These are phyloP conservation scores for Ypsolopha scabrella DNA, from an alignment of 2,888 invertebrate species.

Conservation along the genomic window DNA sequence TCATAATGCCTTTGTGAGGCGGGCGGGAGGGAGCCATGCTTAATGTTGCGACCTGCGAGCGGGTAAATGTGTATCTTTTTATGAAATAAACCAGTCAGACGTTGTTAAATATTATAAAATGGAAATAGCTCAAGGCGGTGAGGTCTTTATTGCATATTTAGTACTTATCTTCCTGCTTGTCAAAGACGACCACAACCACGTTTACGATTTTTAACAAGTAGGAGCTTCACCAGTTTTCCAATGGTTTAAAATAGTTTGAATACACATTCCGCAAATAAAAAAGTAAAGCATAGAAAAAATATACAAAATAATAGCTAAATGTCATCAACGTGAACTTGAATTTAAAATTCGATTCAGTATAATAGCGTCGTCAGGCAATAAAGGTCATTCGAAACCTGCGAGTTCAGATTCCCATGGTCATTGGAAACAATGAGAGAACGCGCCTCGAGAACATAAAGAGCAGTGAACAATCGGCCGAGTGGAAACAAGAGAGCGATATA, in stretches of 20 bases:
- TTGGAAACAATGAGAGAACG: conserved; percentile 55
- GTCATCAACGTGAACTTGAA: conserved; percentile 28
- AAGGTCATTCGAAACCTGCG: conserved; percentile 43
- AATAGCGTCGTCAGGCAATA: conserved; percentile 12
- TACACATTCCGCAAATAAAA: not conserved
- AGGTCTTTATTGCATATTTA: too few species aligned
- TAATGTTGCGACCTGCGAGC: too few species aligned
- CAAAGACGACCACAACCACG: not conserved
- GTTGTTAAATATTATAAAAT: conserved; percentile 22
- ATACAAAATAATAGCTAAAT: not conserved
- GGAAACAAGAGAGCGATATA: conserved; percentile 63
- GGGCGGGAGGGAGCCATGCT: conserved; percentile 15
- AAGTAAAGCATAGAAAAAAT: not conserved
- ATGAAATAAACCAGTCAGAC: conserved; percentile 13
- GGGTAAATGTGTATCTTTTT: conserved; percentile 12
- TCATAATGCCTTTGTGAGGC: too few species aligned
- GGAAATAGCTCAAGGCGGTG: conserved; percentile 16
- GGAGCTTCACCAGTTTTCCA: not conserved
- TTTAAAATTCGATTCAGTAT: conserved; percentile 23
- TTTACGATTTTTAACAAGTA: not conserved
- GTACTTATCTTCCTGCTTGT: not conserved
- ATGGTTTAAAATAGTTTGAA: not conserved
- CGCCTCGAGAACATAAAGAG: conserved; percentile 43
- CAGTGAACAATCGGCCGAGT: conserved; percentile 57
- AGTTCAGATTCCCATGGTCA: conserved; percentile 47